phyloP scores from a whole-genome alignment of 23 tunicate species.

The Halocynthia aurantium region DNA sequence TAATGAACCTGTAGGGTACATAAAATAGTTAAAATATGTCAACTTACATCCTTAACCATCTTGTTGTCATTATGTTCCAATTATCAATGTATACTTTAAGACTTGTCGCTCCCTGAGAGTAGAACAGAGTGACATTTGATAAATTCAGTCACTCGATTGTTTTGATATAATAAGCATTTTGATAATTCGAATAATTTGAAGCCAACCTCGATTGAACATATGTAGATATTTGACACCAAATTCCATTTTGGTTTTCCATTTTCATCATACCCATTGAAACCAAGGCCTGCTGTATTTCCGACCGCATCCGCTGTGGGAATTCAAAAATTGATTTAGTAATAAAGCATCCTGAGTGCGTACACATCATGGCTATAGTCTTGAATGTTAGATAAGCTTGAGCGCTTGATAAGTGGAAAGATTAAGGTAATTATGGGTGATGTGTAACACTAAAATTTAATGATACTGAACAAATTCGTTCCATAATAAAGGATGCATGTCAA shows the following conservation, averaged over 20 bases:
- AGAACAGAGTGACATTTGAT: slow-evolving; percentile 1
- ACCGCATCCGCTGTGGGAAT: slow-evolving; percentile 58
- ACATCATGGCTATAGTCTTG: too few species aligned
- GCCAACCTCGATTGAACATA: slow-evolving; percentile 58
- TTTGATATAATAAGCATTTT: neutral
- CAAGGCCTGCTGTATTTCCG: slow-evolving; percentile 79
- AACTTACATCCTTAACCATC: slow-evolving; percentile 67
- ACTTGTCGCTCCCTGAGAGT: slow-evolving; percentile 70
- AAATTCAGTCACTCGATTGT: neutral
- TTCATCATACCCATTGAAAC: slow-evolving; percentile 52
- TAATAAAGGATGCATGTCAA: too few species aligned
- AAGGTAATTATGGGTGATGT: too few species aligned
- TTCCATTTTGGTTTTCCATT: slow-evolving; percentile 58
- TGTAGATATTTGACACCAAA: slow-evolving; percentile 51
- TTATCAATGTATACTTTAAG: slow-evolving; percentile 78
- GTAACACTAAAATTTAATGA: too few species aligned
- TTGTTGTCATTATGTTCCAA: slow-evolving; percentile 78
- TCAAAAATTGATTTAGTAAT: neutral
- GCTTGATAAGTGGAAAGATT: too few species aligned
- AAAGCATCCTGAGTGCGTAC: too few species aligned
- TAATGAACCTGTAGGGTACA: too few species aligned
- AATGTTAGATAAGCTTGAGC: too few species aligned
- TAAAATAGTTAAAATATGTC: too few species aligned
- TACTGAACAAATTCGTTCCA: too few species aligned
- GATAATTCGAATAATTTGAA: neutral